Evolutionary conservation across 2,888 invertebrate genomes (phyloP), one percentile per base, ranked within the genome.

Genomic region (Amblyjoppa proteus): DNA sequence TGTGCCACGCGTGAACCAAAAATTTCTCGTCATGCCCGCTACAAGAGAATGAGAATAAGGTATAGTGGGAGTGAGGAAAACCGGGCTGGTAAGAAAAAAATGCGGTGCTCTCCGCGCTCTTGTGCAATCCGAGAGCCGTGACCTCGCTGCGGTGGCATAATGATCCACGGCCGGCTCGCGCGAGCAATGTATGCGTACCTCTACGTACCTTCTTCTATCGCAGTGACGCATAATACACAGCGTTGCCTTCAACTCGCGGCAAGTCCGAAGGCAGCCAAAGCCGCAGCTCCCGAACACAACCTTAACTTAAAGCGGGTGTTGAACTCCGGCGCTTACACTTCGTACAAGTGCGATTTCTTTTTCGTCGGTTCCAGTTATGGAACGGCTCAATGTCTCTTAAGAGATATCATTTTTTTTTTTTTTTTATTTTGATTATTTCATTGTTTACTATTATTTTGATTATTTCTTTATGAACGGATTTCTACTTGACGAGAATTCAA

Each of bases 101-200:
- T 79, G 74, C 38, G 51, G 58, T 16, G 45, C 28, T 49, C 49
- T 69, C 69, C 49, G 45, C 51, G 58, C 38, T 82, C 71, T 82
- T 82, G 82, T 77, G 82, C 82, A 82, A 82, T 76, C 75, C 71
- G 77, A 82, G 82, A 76, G 70, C 82, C 82, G 66, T 82, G 82
- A 82, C 82, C 82, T 82, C 82, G 76, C 77, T 71, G 77, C 53
- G 71, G 64, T 77, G 82, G 82, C 82, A 71, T 51, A 51, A 82
- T 71, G 76, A 82, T 81, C 75, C 75, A 82, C 77, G 77, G 53
- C 66, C 71, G 71, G 56, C 82, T 77, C 77, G 77, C 53, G 38
- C 76, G 53, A 28, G 53, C 64, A 25, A 25, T 25, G 56, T 38
- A 13, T 28, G 16, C 16, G 34, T 41, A 38, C 64, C 45, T 28